Base-by-base conservation (phyloP, 1,140 invertebrate species). In the Drosophila nannoptera region DNA sequence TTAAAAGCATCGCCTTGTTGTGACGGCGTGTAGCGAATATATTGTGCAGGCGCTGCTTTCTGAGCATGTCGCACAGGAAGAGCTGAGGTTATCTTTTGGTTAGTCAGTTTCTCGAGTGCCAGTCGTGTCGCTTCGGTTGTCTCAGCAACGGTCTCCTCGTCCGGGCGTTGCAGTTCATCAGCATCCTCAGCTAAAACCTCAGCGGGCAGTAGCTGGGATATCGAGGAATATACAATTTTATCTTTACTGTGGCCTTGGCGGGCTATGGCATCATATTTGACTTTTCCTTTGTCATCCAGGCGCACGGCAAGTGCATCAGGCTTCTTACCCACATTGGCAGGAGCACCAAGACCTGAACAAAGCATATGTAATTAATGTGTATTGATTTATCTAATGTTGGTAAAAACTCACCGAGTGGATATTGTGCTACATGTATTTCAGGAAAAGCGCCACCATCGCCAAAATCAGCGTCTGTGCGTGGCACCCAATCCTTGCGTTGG, bases 371-470 rank as follows among this genome's bases (percentile, higher is more conserved):
- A 56, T 16, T n/a, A 42, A 36, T 60, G n/a, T 4, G 9, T 7
- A 48, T 22, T 42, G 22, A 43, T 45, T 12, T 2, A 22, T 22
- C 22, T 22, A 22, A 22, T 66, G 45, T 14, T 5, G 2, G 4
- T 43, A 14, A 2, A 48, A 22, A 16, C 75, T 73, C 96, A 69
- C 94, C 94, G 32, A 99, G 90, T 0, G 99, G 99, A 91, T 97
- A 98, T 86, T 99, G 99, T 0, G 97, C 97, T 9, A 99, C 95
- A 89, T 95, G 96, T 62, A 99, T 98, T 91, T 99, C 99, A 1
- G 99, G 98, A 90, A 98, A 99, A 0, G 99, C 97, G 8, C 99
- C 99, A 6, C 99, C 99, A 94, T 99, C 98, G 93, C 95, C 91
- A 88, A 90, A 94, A 90, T 98, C 97, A 56, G 98, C 96, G 75